Conservation (phyloP, 2,888 invertebrate genomes). For the Rhagophthalmus giganteus region DNA sequence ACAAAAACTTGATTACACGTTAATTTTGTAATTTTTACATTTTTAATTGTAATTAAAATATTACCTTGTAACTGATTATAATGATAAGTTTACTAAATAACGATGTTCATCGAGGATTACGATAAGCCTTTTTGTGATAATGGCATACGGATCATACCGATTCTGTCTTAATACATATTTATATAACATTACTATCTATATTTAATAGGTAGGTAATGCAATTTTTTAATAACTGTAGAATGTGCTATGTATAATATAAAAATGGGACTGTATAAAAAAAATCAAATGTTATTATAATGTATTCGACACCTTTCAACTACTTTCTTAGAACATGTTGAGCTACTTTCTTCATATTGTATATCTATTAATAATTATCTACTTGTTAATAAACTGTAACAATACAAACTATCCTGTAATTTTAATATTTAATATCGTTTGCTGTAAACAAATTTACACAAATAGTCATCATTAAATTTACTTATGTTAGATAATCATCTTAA, state of each 20-base stretch:
- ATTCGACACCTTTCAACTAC: slow-evolving; percentile 1
- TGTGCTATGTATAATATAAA: neutral
- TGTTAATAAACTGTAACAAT: slow-evolving; percentile 4
- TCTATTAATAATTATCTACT: slow-evolving; percentile 2
- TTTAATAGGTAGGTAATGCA: too few species aligned
- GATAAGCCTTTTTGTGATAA: too few species aligned
- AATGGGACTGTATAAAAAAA: neutral
- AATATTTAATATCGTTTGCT: neutral
- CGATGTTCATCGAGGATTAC: neutral
- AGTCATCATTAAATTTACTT: slow-evolving; percentile 15
- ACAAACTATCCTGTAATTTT: neutral
- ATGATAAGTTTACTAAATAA: too few species aligned
- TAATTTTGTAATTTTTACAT: neutral
- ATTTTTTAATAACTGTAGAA: too few species aligned
- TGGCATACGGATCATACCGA: too few species aligned
- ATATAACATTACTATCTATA: too few species aligned
- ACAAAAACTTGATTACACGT: neutral
- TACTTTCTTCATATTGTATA: slow-evolving; percentile 9
- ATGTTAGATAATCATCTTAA: slow-evolving; percentile 17
- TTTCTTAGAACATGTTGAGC: slow-evolving; percentile 4
- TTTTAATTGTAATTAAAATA: too few species aligned
- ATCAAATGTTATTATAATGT: neutral
- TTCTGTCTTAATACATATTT: too few species aligned
- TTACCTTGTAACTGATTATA: too few species aligned
- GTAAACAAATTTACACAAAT: neutral